These are phyloP conservation scores for Phenganax stokvisi DNA, from an alignment of 92 coral and sea anemone genomes.

Conservation along the genomic window DNA sequence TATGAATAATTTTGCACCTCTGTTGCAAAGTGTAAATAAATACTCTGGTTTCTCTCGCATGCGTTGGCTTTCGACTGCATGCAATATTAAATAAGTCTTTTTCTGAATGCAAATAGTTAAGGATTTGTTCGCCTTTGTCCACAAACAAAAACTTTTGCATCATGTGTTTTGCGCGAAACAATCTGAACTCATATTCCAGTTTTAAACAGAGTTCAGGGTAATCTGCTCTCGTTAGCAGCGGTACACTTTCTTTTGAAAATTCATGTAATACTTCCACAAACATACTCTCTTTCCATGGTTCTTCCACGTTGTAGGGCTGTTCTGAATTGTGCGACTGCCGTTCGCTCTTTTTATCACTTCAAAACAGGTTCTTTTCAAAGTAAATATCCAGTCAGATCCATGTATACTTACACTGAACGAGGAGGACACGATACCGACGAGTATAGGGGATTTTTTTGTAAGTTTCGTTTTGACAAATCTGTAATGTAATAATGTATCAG, in stretches of 20 bases:
- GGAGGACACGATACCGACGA: conserved; percentile 22
- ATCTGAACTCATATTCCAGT: too few relatives aligned
- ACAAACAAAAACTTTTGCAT: too few relatives aligned
- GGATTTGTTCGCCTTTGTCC: too few relatives aligned
- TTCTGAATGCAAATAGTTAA: too few relatives aligned
- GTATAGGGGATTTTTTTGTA: conserved; percentile 34
- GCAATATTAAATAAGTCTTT: too few relatives aligned
- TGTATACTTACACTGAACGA: conserved; percentile 21
- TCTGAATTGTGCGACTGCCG: background rate
- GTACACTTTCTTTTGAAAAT: background rate
- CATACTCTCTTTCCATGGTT: background rate
- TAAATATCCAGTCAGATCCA: background rate
- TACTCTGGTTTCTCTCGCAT: too few relatives aligned
- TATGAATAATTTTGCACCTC: too few relatives aligned
- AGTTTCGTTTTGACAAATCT: background rate
- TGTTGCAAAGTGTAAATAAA: too few relatives aligned
- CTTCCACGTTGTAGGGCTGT: background rate
- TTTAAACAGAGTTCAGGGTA: too few relatives aligned
- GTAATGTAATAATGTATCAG: background rate
- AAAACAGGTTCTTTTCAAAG: background rate
- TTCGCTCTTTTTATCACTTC: background rate
- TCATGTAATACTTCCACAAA: background rate
- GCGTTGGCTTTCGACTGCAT: too few relatives aligned
- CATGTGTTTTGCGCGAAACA: too few relatives aligned
- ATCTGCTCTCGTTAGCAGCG: background rate